Evolutionary conservation across 2,888 invertebrate species (phyloP).

Genomic region (Andrena trimmerana): DNA sequence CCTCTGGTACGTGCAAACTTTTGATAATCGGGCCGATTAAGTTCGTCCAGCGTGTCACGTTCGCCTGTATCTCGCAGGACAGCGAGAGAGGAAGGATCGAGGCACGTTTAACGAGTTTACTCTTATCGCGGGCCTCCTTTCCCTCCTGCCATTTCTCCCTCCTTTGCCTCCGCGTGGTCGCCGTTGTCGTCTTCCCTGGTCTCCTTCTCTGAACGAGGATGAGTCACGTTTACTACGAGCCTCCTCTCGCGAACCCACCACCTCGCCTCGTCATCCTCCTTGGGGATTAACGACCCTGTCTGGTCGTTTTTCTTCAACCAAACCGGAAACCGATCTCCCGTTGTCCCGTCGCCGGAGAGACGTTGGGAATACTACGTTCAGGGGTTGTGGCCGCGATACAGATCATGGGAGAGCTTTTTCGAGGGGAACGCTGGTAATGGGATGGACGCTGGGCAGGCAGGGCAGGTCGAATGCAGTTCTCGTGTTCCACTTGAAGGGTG

Average conservation of each 20-base stretch:
- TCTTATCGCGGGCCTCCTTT: conserved; percentile 36
- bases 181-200: conserved; percentile 47
- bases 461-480: conserved; percentile 27
- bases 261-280: conserved; percentile 72
- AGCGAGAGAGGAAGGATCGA: conserved; percentile 31
- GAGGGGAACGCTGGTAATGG: neutral
- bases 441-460: neutral
- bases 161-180: conserved; percentile 43
- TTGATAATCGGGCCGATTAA: conserved; percentile 40
- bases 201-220: conserved; percentile 64
- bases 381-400: conserved; percentile 25
- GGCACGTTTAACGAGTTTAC: conserved; percentile 50
- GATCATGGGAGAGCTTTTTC: conserved; percentile 3
- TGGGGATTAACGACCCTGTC: conserved; percentile 77
- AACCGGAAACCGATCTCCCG: conserved; percentile 70
- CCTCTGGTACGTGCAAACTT: neutral
- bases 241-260: conserved; percentile 51
- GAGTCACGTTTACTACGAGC: conserved; percentile 74
- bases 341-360: conserved; percentile 51
- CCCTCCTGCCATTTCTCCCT: conserved; percentile 36
- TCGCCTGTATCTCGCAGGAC: conserved; percentile 16
- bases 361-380: neutral
- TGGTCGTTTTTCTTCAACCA: conserved; percentile 67
- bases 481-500: conserved; percentile 12
- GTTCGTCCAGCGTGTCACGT: conserved; percentile 36